Percentiles rank a stretch among this genome's conserved stretches.
Conservation (phyloP, 2,888 invertebrate genomes). For the Diplolepis rosae region DNA sequence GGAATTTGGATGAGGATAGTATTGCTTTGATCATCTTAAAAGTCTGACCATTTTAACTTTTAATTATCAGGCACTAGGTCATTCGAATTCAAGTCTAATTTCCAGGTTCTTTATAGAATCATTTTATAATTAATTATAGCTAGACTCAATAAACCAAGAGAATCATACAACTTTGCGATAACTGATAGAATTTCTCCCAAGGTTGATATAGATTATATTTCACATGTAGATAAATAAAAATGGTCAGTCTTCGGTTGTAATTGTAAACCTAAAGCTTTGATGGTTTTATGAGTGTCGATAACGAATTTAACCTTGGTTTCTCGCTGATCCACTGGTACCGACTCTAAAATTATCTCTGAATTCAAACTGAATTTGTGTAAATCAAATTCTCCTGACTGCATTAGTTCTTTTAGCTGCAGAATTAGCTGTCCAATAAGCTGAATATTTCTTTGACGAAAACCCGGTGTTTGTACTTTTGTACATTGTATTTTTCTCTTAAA, state of each 20-base stretch:
- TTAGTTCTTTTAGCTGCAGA: background rate
- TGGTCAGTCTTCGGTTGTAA: slow-evolving; percentile 20
- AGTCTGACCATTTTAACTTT: slow-evolving; percentile 13
- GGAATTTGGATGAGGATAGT: background rate
- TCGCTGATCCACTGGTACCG: background rate
- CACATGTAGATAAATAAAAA: slow-evolving; percentile 24
- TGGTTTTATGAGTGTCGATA: background rate
- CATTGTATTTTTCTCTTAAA: no score
- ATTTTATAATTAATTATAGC: slow-evolving; percentile 3
- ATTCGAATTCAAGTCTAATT: background rate
- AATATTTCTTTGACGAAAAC: no score
- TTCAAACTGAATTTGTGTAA: slow-evolving; percentile 22
- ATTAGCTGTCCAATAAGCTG: no score
- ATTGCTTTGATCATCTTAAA: background rate
- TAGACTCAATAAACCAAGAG: slow-evolving; percentile 27
- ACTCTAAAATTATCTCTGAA: background rate
- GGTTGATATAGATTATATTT: background rate
- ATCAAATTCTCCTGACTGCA: background rate
- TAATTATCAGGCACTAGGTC: slow-evolving; percentile 1
- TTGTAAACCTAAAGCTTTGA: slow-evolving; percentile 32
- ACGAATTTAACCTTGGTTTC: background rate
- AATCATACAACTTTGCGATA: slow-evolving; percentile 31
- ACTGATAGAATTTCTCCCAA: slow-evolving; percentile 35
- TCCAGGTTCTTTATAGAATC: slow-evolving; percentile 22
- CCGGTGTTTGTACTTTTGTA: no score